Evolutionary conservation across 2,113 vertebrate genomes (phyloP), one percentile per base, ranked within the genome.

Genomic region (Toxostoma redivivum): DNA sequence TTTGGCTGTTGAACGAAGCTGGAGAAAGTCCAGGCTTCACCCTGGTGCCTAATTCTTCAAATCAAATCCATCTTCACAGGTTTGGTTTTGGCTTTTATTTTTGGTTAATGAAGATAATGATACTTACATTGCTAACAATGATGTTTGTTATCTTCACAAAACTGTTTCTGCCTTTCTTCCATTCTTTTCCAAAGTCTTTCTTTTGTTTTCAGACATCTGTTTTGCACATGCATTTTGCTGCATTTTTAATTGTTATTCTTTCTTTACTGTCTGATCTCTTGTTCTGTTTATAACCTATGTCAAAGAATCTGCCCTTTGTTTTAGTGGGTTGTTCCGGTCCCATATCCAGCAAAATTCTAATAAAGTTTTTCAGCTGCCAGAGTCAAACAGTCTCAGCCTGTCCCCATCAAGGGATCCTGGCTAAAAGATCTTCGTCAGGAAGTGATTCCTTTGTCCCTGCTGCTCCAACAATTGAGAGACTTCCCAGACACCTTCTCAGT

Each of bases 41-140:
- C 30, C 1, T 1, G 69, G 67, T 71, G 51, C 40, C 44, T 73
- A 86, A 71, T 88, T 94, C 76, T 94, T 90, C 87, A 93, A 87
- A 92, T 94, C 82, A 83, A 92, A 92, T 88, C 66, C 50, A 58
- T 86, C 67, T 83, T 85, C 7, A 4, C 67, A 45, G 27, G 50
- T 86, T 95, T 91, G 35, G 19, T 61, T 92, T 94, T 61, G 51
- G 42, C 28, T 80, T 92, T 95, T 91, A 61, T 87, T 94, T 88
- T 90, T 76, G 67, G 35, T 90, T 93, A 60, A 73, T 38, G 42
- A 85, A 53, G 35, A 23, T 1, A 82, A 45, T 37, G 38, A 57
- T 53, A 76, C 45, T 56, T 82, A 23, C 3, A 7, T 88, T 42
- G 20, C 24, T 85, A 66, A 58, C 0, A 0, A 23, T 73, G 58